A percentile compares a stretch with the other conserved stretches of the same genome.
Conservation (phyloP, 2,888 invertebrate species). For the Rhingia rostrata region DNA sequence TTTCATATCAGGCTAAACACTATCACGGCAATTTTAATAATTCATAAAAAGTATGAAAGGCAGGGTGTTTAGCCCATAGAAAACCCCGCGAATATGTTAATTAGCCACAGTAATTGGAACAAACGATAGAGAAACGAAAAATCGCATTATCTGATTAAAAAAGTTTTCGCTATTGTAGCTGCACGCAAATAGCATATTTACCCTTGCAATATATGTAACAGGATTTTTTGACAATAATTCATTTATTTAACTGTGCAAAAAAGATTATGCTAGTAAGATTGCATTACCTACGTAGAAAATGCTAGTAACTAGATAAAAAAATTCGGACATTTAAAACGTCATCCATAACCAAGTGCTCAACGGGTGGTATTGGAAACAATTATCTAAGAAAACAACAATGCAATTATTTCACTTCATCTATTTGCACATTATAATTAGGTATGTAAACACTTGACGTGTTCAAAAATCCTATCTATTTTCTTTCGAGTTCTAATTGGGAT, state of each 20-base stretch:
- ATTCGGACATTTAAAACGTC: too few relatives aligned
- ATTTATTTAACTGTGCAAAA: constrained; percentile 63
- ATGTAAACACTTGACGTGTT: constrained; percentile 10
- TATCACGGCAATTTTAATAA: constrained; percentile 44
- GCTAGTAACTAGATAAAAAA: too few relatives aligned
- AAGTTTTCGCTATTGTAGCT: constrained; percentile 46
- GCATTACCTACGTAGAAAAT: constrained; percentile 10
- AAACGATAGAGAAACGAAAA: constrained; percentile 49
- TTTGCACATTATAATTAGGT: not conserved
- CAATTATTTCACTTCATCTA: too few relatives aligned
- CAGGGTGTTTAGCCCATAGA: constrained; percentile 50
- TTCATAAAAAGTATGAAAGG: constrained; percentile 35
- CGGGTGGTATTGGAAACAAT: too few relatives aligned
- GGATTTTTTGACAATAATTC: constrained; percentile 65
- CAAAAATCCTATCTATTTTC: constrained; percentile 26
- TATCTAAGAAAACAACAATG: too few relatives aligned
- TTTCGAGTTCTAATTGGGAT: constrained; percentile 32
- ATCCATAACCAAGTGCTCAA: too few relatives aligned
- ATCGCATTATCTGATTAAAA: constrained; percentile 62
- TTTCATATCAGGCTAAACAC: constrained; percentile 41
- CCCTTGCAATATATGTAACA: constrained; percentile 60
- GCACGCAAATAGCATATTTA: constrained; percentile 38
- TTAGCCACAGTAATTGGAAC: constrained; percentile 49
- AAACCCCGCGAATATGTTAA: constrained; percentile 74
- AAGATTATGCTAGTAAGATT: constrained; percentile 40